Evolutionary conservation across 1,140 invertebrate genomes (phyloP), one percentile per base, ranked within the genome.

Genomic region (Drosophila mayri): DNA sequence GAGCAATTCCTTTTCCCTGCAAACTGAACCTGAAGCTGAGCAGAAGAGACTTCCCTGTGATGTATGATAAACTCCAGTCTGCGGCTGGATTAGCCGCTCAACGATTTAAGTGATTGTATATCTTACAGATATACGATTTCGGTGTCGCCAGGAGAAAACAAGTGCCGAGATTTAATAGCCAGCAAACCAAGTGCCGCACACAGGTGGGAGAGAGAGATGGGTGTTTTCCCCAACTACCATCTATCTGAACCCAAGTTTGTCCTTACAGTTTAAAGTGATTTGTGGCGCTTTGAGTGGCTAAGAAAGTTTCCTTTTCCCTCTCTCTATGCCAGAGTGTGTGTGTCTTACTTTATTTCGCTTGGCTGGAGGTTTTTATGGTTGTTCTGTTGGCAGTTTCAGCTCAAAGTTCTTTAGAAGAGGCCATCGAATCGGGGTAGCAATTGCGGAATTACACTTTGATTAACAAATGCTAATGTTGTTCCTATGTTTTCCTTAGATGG

Each of bases 41-140:
- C 49, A 12, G 20, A 16, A 10, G 35, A 30, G 49, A 28, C 63
- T 65, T 44, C 25, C 25, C 73, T 65, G 54, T 76, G 74, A 76
- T 76, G 71, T 76, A 76, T 76, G 73, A 76, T 76, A 76, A 75
- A 76, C 73, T 74, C 49, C 32, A 57, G 72, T 71, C 72, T 88
- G 81, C 85, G 70, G 54, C 70, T 72, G 85, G 84, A 88, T 88
- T 88, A 88, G 84, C 77, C 65, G 84, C 84, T 84, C 85, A 85
- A 78, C 84, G 84, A 90, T 90, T 88, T 90, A 88, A 88, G 84
- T 88, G 84, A 88, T 88, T 88, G 81, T 88, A 88, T 88, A 88
- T 88, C 85, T 88, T 88, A 81, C 80, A 87, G 83, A 88, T 84
- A 86, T 79, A 87, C 76, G 76, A 90, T 88, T 88, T 73, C 58